Evolutionary conservation across 2,888 invertebrate genomes (phyloP), one percentile per base, ranked within the genome.

Genomic region (Ormyrus pomaceus): DNA sequence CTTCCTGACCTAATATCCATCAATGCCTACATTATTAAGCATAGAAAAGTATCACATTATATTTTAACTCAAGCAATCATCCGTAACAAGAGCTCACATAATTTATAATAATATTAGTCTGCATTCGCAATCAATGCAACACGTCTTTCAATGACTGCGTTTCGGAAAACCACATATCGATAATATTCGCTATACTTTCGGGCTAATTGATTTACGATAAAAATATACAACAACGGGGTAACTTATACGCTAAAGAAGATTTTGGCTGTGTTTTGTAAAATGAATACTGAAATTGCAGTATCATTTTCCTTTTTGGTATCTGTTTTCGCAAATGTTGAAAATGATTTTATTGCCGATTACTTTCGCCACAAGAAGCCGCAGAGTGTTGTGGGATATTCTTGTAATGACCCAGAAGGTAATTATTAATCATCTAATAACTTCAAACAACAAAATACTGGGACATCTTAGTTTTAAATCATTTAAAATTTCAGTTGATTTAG

Each of bases 81-180:
- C 1, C 19, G 19, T 19, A 19, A 19, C 19, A 19, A 19, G 19
- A 19, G 19, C 19, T 19, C 1, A 19, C 19, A 19, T 19, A 19
- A 19, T 19, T 19, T 19, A 58, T 73, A 86, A 9, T 82, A 83
- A 11, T 86, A 85, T 34, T 83, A 86, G 80, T 83, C 83, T 48
- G 85, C 85, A 13, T 83, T 83, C 0, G 88, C 87, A 6, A 80
- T 88, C 5, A 11, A 53, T 55, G 53, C 34, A 55, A 45, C 34
- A 68, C 53, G 50, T 64, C 64, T 6, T 50, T n/a, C 10, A 6
- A 50, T 13, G n/a, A 6, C n/a, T 46, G 11, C 48, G 8, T 11
- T 62, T 0, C 19, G 19, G 0, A 19, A 19, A 19, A 19, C n/a
- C 8, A 19, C 46, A 46, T 11, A 19, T 11, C 45, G 46, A 62